Percentiles rank a stretch among this genome's conserved stretches.
Evolutionary conservation across 2,888 invertebrate genomes (phyloP).

Genomic region (Nomada flava): DNA sequence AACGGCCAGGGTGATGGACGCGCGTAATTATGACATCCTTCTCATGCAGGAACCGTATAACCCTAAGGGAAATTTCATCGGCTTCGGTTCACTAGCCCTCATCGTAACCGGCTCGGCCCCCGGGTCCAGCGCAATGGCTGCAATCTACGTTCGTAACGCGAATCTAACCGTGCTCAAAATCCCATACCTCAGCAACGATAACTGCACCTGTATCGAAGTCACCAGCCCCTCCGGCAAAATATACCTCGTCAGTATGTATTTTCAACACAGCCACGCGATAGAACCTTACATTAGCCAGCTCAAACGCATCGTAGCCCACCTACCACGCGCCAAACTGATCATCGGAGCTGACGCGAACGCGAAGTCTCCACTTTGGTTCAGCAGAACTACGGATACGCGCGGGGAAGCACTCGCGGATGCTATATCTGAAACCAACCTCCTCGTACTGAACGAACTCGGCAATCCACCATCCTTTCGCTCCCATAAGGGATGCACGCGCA

Average conservation of each 20-base stretch:
- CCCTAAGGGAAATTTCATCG: background rate
- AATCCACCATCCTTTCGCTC: background rate
- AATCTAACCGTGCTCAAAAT: background rate
- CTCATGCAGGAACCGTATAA: slow-evolving; percentile 11
- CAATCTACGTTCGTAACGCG: background rate
- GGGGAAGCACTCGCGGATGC: background rate
- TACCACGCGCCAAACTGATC: no score
- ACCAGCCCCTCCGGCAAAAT: background rate
- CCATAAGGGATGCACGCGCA: background rate
- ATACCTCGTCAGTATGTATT: background rate
- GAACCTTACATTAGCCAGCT: background rate
- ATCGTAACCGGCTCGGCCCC: background rate
- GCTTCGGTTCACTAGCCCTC: background rate
- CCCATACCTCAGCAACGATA: background rate
- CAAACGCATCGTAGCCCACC: background rate
- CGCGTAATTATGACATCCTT: background rate
- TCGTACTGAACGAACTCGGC: background rate
- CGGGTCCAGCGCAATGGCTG: background rate
- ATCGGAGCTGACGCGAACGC: no score
- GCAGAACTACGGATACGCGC: background rate
- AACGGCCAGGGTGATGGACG: background rate
- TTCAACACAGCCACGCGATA: background rate
- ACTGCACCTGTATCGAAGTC: background rate
- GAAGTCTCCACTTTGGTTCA: background rate
- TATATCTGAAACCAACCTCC: background rate